Conservation (phyloP, 2,797 vertebrate genomes). For the Myioborus miniatus region DNA sequence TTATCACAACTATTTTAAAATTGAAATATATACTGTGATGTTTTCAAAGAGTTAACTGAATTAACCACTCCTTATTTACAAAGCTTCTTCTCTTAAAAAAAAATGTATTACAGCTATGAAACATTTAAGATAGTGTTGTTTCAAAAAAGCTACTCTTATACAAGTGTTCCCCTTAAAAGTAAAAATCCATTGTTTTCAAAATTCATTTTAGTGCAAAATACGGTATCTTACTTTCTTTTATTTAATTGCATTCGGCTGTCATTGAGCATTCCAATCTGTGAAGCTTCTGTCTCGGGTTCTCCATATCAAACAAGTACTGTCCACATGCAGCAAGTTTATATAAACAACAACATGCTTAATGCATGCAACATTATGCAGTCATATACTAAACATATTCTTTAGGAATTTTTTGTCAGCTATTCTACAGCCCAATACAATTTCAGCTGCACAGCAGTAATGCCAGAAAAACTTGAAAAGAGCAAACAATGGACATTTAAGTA, state of each 20-base stretch:
- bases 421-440: conserved; percentile 1
- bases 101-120: neutral
- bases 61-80: conserved; percentile 1
- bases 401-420: conserved; percentile 27
- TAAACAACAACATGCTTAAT: conserved; percentile 68
- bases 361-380: conserved; percentile 59
- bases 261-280: conserved; percentile 43
- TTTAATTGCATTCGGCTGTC: neutral
- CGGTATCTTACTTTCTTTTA: conserved; percentile 7
- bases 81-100: conserved; percentile 4
- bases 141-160: conserved; percentile 25
- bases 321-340: conserved; percentile 70
- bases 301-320: conserved; percentile 47
- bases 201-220: neutral
- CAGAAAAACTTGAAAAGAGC: conserved; percentile 65
- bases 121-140: neutral
- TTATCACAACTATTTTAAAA: conserved; percentile 40
- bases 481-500: conserved; percentile 72
- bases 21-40: neutral
- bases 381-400: conserved; percentile 41
- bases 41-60: conserved; percentile 31
- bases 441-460: conserved; percentile 38
- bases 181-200: conserved; percentile 41
- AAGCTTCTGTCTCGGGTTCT: conserved; percentile 63
- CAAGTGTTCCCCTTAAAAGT: conserved; percentile 17